These are phyloP conservation scores for Cebidichthys violaceus DNA, from an alignment of 2,113 vertebrate species.

Conservation along the genomic window DNA sequence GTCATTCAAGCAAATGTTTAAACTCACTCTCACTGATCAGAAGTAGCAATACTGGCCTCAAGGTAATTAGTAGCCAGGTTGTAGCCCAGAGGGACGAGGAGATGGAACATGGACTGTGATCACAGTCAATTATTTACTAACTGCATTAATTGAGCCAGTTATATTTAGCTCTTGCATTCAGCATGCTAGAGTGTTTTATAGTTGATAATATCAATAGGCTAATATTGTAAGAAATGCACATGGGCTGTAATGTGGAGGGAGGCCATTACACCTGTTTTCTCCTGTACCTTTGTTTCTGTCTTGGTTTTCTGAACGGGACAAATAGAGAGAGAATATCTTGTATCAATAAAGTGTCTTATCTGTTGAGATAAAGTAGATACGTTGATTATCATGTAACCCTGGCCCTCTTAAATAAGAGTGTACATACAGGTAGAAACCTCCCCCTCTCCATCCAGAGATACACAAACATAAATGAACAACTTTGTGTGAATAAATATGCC, in stretches of 20 bases:
- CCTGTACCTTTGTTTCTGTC: background rate
- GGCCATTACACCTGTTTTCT: background rate
- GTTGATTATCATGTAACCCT: background rate
- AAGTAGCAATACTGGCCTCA: background rate
- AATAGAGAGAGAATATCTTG: background rate
- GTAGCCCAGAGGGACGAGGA: background rate
- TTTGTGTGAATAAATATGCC: background rate
- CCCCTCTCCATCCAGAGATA: background rate
- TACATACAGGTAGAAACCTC: background rate
- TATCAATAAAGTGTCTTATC: background rate
- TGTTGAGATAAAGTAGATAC: background rate
- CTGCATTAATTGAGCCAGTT: background rate
- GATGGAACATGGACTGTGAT: slow-evolving; percentile 20
- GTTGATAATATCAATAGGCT: background rate
- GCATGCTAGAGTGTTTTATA: background rate
- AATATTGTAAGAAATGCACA: background rate
- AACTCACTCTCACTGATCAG: slow-evolving; percentile 29
- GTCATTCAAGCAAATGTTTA: slow-evolving; percentile 63
- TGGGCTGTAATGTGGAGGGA: background rate
- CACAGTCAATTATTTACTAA: slow-evolving; percentile 58
- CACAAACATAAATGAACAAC: background rate
- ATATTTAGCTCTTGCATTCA: slow-evolving; percentile 7
- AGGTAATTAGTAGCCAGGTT: slow-evolving; percentile 54
- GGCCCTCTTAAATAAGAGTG: background rate
- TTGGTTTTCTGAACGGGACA: background rate